Base-by-base conservation (phyloP, 2,797 vertebrate genomes). In the Parauchenoglanis ngamensis region DNA sequence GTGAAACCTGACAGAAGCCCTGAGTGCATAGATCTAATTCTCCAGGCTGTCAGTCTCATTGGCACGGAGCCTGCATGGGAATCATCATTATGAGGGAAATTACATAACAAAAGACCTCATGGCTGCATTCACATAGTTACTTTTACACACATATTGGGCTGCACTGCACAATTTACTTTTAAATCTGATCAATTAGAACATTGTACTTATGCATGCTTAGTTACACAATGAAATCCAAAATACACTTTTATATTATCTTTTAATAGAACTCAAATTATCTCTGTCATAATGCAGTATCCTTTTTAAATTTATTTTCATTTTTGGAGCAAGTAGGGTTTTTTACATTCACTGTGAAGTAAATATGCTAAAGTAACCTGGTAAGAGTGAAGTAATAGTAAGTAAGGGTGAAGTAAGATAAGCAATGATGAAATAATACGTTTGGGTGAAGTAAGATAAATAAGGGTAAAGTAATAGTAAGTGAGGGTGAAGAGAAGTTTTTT, bases 1-100 rank as follows among this genome's bases (percentile, higher is more conserved):
- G 87, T 87, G 72, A 65, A 84, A 87, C 85, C 84, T 87, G 91
- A 90, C 87, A 90, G 85, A 63, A 70, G 87, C 88, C 90, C 87
- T 28, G 59, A 88, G 88, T 84, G 89, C 87, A 90, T 89, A 89
- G 86, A 90, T 91, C 87, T 90, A 87, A 90, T 91, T 87, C 88
- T 82, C 85, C 57, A 54, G 85, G 59, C 86, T 90, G 90, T 87
- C 88, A 89, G 80, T 90, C 86, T 89, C 35, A 72, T 13, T 40
- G 83, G 61, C 72, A 86, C 57, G 40, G 28, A 59, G 52, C 80
- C 40, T 35, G 59, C 28, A 67, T 35, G 44, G 5, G 40, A 83
- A 67, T 90, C 84, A 57, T 72, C 73, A 75, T 83, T 81, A 70
- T 86, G 31, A 81, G 23, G 67, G 35, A 87, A 91, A 89, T 84